Evolutionary conservation across 2,888 invertebrate genomes (phyloP), one percentile per base, ranked within the genome.

Genomic region (Alsophila aescularia): DNA sequence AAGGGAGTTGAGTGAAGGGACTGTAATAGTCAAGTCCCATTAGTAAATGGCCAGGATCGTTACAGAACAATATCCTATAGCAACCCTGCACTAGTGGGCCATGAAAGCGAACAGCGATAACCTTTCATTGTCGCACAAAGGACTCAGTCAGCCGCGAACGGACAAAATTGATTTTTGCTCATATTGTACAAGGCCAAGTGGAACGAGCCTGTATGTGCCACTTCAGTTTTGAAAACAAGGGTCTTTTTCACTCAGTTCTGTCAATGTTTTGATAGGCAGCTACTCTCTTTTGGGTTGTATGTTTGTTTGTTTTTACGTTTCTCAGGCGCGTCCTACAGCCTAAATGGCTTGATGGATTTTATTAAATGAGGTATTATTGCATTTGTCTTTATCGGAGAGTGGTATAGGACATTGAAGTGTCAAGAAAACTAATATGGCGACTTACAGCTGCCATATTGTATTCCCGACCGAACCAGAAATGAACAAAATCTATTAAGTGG

Each of bases 61-160:
- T 81, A 70, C 52, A 79, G 79, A 77, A 77, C 77, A 80, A 83
- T 82, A 81, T 82, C 75, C 70, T 67, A 72, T 69, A 64, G 73
- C 75, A 70, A 57, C 58, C 66, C 68, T 66, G 64, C 70, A 72
- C 75, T 76, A 85, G 78, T 81, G 83, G 82, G 75, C 82, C 84
- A 81, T 88, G 83, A 87, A 87, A 88, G 86, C 84, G 83, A 79
- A 84, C 86, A 81, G 75, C 84, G 84, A 87, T 87, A 86, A 86
- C 87, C 85, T 87, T 89, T 84, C 84, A 82, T 64, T 79, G 85
- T 77, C 79, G 70, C 77, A 87, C 88, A 88, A 89, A 88, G 81
- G 84, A 71, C 70, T 70, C 85, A 82, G 76, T 85, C 77, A 82
- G 73, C 79, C 84, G 85, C 70, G 83, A 86, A 83, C 75, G 75